Conservation (phyloP, 2,888 invertebrate genomes). For the Pheosia tremula region DNA sequence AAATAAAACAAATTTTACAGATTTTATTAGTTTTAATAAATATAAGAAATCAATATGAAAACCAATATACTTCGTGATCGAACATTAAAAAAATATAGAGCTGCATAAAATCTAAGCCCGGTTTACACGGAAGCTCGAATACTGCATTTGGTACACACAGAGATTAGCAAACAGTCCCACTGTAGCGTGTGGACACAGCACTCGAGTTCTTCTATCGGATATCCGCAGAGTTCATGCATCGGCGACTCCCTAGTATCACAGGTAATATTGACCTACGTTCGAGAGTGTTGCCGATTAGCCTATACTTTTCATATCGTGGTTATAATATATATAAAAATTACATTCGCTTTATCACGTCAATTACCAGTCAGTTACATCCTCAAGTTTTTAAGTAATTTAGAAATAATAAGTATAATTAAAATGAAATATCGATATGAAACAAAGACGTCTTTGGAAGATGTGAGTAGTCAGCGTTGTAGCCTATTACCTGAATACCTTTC, state of each 20-base stretch:
- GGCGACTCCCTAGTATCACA: background rate
- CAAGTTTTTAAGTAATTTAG: too few relatives aligned
- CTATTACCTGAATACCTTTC: too few relatives aligned
- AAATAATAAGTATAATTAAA: too few relatives aligned
- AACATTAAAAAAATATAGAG: slow-evolving; percentile 2
- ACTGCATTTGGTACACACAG: background rate
- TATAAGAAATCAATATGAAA: background rate
- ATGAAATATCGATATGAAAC: too few relatives aligned
- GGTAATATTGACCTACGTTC: slow-evolving; percentile 1
- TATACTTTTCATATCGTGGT: background rate
- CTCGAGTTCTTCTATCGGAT: slow-evolving; percentile 29
- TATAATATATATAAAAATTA: background rate
- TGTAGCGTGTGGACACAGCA: slow-evolving; percentile 26
- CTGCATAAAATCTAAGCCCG: background rate
- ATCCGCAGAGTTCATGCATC: slow-evolving; percentile 12
- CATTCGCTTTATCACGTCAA: too few relatives aligned
- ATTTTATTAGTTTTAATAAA: too few relatives aligned
- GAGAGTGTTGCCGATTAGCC: background rate
- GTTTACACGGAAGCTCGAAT: background rate
- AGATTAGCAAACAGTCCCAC: slow-evolving; percentile 9
- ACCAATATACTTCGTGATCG: slow-evolving; percentile 3
- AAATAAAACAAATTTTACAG: too few relatives aligned
- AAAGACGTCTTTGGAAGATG: too few relatives aligned
- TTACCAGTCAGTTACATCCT: too few relatives aligned
- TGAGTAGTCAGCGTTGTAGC: too few relatives aligned